Evolutionary conservation across 2,113 vertebrate genomes (phyloP).

Genomic region (Cepphus grylle): DNA sequence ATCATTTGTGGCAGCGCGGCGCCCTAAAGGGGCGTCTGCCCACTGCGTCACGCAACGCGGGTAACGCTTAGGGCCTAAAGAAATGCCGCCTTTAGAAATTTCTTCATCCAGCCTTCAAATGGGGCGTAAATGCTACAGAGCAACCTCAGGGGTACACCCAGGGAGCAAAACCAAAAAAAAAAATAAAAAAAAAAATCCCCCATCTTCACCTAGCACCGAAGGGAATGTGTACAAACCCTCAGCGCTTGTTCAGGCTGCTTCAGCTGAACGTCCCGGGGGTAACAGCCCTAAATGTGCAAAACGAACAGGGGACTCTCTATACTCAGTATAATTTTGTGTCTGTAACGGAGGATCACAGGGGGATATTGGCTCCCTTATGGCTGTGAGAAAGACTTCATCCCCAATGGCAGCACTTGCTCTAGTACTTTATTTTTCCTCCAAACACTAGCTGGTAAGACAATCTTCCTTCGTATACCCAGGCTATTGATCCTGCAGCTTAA

Average conservation of each 20-base stretch:
- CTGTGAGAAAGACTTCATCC: neutral
- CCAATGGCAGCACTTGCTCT: neutral
- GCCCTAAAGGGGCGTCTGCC: neutral
- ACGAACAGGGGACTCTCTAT: neutral
- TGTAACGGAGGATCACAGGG: neutral
- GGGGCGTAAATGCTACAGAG: neutral
- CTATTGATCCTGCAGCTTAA: neutral
- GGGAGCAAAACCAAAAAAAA: neutral
- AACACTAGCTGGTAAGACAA: neutral
- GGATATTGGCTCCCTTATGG: neutral
- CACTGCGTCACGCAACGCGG: neutral
- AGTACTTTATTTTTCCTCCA: neutral
- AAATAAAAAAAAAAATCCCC: neutral
- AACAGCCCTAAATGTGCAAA: neutral
- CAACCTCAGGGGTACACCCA: neutral
- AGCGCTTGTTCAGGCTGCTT: neutral
- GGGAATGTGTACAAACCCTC: neutral
- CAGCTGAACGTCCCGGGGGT: neutral
- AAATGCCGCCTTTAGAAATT: neutral
- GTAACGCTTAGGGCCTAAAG: neutral
- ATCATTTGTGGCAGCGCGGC: neutral
- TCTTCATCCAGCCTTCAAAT: neutral
- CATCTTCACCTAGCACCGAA: fast-evolving
- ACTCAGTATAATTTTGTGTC: neutral
- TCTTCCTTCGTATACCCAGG: neutral